These are phyloP conservation scores for Rhagonycha lutea DNA, from an alignment of 2,888 invertebrate genomes.

Conservation along the genomic window DNA sequence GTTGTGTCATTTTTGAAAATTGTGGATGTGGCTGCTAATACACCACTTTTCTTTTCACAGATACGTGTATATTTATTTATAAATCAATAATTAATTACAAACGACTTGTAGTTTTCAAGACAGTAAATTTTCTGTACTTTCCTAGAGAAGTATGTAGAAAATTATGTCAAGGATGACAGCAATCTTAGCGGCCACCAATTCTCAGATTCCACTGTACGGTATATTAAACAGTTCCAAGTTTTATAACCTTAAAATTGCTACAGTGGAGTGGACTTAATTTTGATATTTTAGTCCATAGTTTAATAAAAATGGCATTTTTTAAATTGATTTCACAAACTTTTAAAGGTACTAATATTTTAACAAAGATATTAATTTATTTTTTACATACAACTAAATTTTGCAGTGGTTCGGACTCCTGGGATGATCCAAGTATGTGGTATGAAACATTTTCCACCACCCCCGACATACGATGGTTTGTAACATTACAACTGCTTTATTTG, in stretches of 20 bases:
- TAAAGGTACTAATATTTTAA: background rate
- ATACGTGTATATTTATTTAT: too few species aligned
- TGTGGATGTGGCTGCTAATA: background rate
- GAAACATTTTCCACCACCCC: slow-evolving; percentile 71
- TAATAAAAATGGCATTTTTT: background rate
- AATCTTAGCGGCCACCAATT: background rate
- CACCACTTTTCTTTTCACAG: background rate
- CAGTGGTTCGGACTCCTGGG: background rate
- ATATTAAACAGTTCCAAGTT: background rate
- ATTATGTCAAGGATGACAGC: too few species aligned
- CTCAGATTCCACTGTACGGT: background rate
- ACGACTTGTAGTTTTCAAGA: too few species aligned
- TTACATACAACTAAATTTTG: background rate
- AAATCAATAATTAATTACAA: too few species aligned
- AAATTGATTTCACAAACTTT: background rate
- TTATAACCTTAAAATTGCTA: background rate
- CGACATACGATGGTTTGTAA: slow-evolving; percentile 61
- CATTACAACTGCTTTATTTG: background rate
- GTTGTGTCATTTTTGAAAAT: background rate
- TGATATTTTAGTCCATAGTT: background rate
- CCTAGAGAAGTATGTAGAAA: too few species aligned
- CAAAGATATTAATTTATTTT: background rate
- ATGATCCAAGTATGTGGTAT: slow-evolving; percentile 60
- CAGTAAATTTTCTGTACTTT: too few species aligned
- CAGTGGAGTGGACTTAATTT: too few species aligned